phyloP scores from a whole-genome alignment of 2,113 vertebrate genomes.

The Trichechus manatus region DNA sequence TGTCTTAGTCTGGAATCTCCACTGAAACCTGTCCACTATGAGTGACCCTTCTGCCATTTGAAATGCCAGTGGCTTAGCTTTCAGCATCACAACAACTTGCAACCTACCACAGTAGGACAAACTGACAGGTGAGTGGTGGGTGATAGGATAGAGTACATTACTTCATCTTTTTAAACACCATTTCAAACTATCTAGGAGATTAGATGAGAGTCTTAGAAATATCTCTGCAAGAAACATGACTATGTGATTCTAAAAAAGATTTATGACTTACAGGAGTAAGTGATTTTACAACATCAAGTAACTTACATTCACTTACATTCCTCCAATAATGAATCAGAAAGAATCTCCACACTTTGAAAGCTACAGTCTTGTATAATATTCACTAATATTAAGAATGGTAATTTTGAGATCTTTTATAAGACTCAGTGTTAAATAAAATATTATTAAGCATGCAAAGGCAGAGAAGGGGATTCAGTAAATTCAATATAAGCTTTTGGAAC shows the following conservation, averaged over 20 bases:
- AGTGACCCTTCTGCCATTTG: no score
- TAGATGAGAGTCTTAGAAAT: neutral
- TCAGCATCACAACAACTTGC: no score
- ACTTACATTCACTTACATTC: neutral
- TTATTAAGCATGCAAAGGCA: neutral
- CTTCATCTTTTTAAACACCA: slow-evolving; percentile 11
- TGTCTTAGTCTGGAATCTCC: no score
- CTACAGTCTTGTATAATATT: neutral
- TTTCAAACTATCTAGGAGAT: neutral
- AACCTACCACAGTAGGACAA: no score
- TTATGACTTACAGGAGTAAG: neutral
- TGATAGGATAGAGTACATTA: neutral
- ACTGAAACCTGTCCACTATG: no score
- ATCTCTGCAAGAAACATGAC: neutral
- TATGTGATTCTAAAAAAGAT: neutral
- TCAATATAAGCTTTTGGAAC: neutral
- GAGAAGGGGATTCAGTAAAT: neutral
- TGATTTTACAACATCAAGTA: neutral
- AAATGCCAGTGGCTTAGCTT: no score
- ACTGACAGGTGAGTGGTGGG: no score
- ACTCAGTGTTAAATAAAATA: neutral
- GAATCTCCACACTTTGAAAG: neutral
- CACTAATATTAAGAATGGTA: neutral
- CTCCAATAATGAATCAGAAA: slow-evolving; percentile 10
- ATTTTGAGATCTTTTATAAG: neutral